Evolutionary conservation across 2,888 invertebrate genomes (phyloP), one percentile per base, ranked within the genome.

Genomic region (Apomyelois bistriatella): DNA sequence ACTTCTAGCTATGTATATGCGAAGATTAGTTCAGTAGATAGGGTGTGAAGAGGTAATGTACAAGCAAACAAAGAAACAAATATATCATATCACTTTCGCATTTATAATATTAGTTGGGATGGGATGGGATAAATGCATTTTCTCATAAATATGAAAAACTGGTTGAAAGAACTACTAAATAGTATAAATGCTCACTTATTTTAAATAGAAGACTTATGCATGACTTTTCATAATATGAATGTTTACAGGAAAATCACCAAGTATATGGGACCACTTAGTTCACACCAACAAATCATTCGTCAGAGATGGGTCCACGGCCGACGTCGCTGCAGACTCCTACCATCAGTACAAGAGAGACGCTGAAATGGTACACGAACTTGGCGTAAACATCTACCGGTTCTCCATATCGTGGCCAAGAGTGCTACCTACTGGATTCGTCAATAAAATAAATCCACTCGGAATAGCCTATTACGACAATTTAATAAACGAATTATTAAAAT

Each of bases 331-430:
- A 30, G 93, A 95, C 71, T 94, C 94, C 10, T 95, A 94, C 68
- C 91, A 94, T 68, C 90, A 92, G 54, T 94, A 92, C 72, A 92
- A 92, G 56, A 83, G 92, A 40, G 94, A 94, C 70, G 92, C 92
- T 0, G 86, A 92, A 75, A 91, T 94, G 89, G 77, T 94, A 1
- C 88, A 85, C 47, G 91, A 93, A 58, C 76, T 94, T 2, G 93
- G 93, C 9, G 94, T 93, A 0, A 82, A 93, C 60, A 91, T 93
- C 56, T 95, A 95, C 75, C 90, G 95, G 40, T 95, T 95, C 75
- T 95, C 94, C 0, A 90, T 95, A 62, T 93, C 95, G 0, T 97
- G 96, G 96, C 81, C 94, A 0, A 85, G 96, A 48, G 89, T 97
- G 46, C 80, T 96, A 59, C 95, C 96, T 0, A 92, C 90, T 9